Percentiles rank a stretch among this genome's conserved stretches.
These are phyloP conservation scores for Nasonia vitripennis DNA, from an alignment of 1,140 invertebrate genomes.

Conservation along the genomic window DNA sequence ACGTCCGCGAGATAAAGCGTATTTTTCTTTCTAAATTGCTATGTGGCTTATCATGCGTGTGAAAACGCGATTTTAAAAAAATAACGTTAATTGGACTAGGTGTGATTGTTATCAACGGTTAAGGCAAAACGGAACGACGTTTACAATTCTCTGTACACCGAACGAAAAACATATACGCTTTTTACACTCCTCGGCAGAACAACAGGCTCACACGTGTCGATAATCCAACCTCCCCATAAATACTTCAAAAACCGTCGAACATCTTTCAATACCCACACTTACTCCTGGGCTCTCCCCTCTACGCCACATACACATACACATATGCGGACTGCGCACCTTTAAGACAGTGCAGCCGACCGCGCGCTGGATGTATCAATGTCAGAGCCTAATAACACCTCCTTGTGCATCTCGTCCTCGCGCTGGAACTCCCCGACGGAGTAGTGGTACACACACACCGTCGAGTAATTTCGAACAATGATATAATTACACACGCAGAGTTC, in stretches of 20 bases:
- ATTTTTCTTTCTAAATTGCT: background rate
- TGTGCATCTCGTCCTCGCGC: slow-evolving; percentile 47
- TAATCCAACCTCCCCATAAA: slow-evolving; percentile 4
- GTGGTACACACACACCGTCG: slow-evolving; percentile 46
- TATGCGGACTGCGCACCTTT: background rate
- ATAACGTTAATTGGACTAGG: no score
- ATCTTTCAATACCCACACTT: slow-evolving; percentile 19
- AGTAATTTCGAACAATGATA: slow-evolving; percentile 73
- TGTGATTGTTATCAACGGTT: no score
- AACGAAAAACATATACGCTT: no score
- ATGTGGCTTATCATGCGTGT: no score
- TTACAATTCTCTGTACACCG: no score
- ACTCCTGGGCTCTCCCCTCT: background rate
- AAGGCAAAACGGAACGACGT: no score
- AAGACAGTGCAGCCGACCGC: slow-evolving; percentile 1
- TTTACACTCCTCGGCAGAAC: background rate
- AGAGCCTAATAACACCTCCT: slow-evolving; percentile 70
- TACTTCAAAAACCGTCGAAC: slow-evolving; percentile 24
- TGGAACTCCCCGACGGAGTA: background rate
- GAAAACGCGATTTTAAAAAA: no score
- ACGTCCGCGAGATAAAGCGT: background rate
- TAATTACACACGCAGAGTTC: slow-evolving; percentile 69
- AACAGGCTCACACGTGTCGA: background rate
- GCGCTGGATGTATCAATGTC: slow-evolving; percentile 67
- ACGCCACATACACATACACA: background rate